Evolutionary conservation across 2,888 invertebrate species (phyloP).

Genomic region (Apamea sordens): DNA sequence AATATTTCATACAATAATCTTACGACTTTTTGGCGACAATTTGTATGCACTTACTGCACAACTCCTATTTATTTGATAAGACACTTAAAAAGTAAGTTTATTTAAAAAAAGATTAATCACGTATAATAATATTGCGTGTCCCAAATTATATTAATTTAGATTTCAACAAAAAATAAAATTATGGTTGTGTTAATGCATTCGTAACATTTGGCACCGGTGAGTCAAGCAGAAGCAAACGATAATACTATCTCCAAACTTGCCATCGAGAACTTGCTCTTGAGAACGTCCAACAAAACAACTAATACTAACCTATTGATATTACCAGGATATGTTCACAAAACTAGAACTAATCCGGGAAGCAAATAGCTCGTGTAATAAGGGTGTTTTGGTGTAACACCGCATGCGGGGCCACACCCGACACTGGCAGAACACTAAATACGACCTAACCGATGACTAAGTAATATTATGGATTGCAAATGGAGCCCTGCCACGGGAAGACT

Average conservation of each 20-base stretch:
- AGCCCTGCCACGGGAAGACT: not conserved
- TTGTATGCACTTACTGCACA: slow-evolving; percentile 32
- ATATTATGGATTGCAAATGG: not conserved
- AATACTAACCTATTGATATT: slow-evolving; percentile 65
- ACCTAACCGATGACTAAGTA: not conserved
- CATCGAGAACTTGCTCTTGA: not conserved
- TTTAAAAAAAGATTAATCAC: slow-evolving; percentile 38
- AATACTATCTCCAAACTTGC: not conserved
- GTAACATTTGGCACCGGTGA: slow-evolving; percentile 58
- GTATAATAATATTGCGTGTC: slow-evolving; percentile 33
- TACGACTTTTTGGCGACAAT: slow-evolving; percentile 35
- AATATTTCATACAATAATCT: slow-evolving; percentile 31
- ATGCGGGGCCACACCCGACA: not conserved
- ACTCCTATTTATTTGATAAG: slow-evolving; percentile 28
- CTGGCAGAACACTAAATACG: not conserved
- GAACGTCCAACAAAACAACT: slow-evolving; percentile 39
- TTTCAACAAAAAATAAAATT: slow-evolving; percentile 37
- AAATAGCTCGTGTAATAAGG: slow-evolving; percentile 9
- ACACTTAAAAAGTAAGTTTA: slow-evolving; percentile 24
- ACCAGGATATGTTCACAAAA: slow-evolving; percentile 67
- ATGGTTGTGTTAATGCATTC: slow-evolving; percentile 20
- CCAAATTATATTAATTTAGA: slow-evolving; percentile 22
- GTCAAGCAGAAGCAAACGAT: not conserved
- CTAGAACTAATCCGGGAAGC: slow-evolving; percentile 30
- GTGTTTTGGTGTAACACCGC: not conserved